phyloP scores from a whole-genome alignment of 2,888 invertebrate genomes.

The Tinea pellionella region DNA sequence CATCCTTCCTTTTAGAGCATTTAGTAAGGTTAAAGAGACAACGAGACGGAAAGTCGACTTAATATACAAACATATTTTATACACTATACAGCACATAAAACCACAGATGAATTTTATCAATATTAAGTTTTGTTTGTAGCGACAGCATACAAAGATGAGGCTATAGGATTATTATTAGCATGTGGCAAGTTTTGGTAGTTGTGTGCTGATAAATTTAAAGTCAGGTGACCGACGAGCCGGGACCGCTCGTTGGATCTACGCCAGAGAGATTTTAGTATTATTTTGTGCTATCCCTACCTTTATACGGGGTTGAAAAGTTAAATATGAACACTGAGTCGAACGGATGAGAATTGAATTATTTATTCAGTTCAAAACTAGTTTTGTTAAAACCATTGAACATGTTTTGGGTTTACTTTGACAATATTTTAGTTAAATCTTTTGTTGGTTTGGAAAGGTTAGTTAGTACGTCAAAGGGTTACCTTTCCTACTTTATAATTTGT shows the following conservation, averaged over 20 bases:
- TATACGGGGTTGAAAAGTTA: constrained; percentile 39
- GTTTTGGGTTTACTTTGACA: background rate
- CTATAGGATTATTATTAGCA: constrained; percentile 19
- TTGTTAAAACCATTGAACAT: constrained; percentile 15
- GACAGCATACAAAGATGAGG: constrained; percentile 17
- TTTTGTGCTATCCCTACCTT: constrained; percentile 38
- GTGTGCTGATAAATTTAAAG: constrained; percentile 27
- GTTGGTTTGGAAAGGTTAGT: background rate
- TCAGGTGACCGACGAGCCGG: constrained; percentile 47
- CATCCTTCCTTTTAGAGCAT: constrained; percentile 16
- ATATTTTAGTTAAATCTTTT: background rate
- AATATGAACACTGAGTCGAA: constrained; percentile 28
- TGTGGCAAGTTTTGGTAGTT: constrained; percentile 17
- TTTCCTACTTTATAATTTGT: background rate
- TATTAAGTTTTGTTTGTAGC: background rate
- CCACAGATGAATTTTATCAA: constrained; percentile 19
- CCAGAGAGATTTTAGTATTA: constrained; percentile 43
- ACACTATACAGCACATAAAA: constrained; percentile 19
- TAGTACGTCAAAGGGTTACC: background rate
- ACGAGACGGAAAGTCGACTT: constrained; percentile 22
- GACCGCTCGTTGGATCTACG: constrained; percentile 44
- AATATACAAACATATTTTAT: constrained; percentile 21
- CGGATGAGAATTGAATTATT: constrained; percentile 21
- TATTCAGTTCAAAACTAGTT: constrained; percentile 23
- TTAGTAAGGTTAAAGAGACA: constrained; percentile 23